A percentile compares a stretch with the other conserved stretches of the same genome.
Evolutionary conservation across 2,888 invertebrate genomes (phyloP).

Genomic region (Neoitamus cyanurus): DNA sequence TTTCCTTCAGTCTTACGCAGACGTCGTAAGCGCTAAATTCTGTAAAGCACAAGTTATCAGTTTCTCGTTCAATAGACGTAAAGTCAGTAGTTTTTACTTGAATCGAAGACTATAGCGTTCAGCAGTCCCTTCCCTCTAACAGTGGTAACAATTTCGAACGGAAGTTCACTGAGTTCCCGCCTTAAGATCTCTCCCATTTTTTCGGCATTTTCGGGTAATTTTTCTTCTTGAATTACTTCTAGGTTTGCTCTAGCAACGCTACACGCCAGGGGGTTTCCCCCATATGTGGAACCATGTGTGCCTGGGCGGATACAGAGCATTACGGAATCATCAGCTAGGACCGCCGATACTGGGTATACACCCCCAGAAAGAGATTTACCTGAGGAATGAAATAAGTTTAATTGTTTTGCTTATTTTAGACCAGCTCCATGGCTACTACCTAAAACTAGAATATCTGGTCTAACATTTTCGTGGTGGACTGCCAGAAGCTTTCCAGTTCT

Average conservation of each 20-base stretch:
- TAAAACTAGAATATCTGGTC: conserved; percentile 89
- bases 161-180: conserved; percentile 79
- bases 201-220: conserved; percentile 84
- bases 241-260: conserved; percentile 88
- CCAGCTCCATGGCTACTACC: conserved; percentile 67
- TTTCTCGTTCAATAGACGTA: background rate
- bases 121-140: conserved; percentile 92
- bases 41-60: conserved; percentile 48
- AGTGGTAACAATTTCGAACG: conserved; percentile 76
- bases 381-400: conserved; percentile 21
- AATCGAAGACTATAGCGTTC: conserved; percentile 86
- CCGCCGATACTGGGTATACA: conserved; percentile 88
- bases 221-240: conserved; percentile 87
- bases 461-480: conserved; percentile 86
- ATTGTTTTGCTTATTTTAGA: background rate
- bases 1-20: conserved; percentile 84
- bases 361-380: conserved; percentile 93
- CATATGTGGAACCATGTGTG: conserved; percentile 96
- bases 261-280: conserved; percentile 93
- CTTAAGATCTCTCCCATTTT: conserved; percentile 80
- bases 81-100: conserved; percentile 68
- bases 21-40: conserved; percentile 85
- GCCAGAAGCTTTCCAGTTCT: conserved; percentile 90
- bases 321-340: conserved; percentile 83
- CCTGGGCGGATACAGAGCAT: conserved; percentile 92